Percentiles rank a stretch among this genome's conserved stretches.
Evolutionary conservation across 2,113 vertebrate genomes (phyloP).

Genomic region (Theropithecus gelada): DNA sequence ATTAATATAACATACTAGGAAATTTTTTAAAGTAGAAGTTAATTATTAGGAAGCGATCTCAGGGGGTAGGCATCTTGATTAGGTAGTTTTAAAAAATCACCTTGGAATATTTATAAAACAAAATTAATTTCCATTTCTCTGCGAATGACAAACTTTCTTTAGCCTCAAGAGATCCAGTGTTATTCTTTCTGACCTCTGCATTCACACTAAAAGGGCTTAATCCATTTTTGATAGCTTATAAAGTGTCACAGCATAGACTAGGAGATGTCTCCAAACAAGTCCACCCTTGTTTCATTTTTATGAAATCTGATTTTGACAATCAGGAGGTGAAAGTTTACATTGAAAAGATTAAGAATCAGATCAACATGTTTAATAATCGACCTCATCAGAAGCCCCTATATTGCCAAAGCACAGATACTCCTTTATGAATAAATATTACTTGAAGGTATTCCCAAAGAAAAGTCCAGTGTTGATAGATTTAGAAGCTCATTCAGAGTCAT

Average conservation of each 20-base stretch:
- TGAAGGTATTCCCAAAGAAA: background rate
- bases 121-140: constrained; percentile 68
- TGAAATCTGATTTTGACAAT: constrained; percentile 69
- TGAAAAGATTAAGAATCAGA: constrained; percentile 44
- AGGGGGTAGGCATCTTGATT: background rate
- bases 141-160: constrained; percentile 73
- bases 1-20: background rate
- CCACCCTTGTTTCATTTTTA: constrained; percentile 69
- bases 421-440: background rate
- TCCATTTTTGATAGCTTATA: constrained; percentile 73
- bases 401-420: background rate
- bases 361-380: background rate
- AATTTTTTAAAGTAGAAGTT: background rate
- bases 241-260: constrained; percentile 69
- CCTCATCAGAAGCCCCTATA: background rate
- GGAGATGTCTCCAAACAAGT: constrained; percentile 69
- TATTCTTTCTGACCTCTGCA: constrained; percentile 65
- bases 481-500: background rate
- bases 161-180: constrained; percentile 33
- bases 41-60: background rate
- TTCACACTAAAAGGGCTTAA: constrained; percentile 72
- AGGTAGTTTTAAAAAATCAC: background rate
- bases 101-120: constrained; percentile 60
- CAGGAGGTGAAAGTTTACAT: background rate
- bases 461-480: background rate